Conservation (phyloP, 2,888 invertebrate genomes). For the Caenorhabditis imperialis region DNA sequence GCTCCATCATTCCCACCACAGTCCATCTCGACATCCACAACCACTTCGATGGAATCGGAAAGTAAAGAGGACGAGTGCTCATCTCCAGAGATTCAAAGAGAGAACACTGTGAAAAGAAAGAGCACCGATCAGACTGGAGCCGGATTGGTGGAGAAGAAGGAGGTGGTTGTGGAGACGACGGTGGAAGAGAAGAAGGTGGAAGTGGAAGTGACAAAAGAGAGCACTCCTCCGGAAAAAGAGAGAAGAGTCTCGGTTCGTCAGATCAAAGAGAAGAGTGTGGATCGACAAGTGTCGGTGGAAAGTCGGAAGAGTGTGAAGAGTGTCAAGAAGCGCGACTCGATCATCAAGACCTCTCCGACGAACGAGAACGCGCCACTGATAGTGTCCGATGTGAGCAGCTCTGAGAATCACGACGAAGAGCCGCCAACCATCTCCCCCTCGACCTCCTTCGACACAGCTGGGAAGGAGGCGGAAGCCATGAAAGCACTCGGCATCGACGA, state of each 20-base stretch:
- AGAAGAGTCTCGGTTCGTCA: conserved; percentile 8
- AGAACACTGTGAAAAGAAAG: conserved; percentile 33
- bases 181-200: background rate
- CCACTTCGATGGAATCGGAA: conserved; percentile 44
- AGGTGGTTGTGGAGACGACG: background rate
- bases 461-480: conserved; percentile 21
- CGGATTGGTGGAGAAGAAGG: conserved; percentile 19
- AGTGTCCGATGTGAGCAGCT: conserved; percentile 68
- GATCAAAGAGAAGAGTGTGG: conserved; percentile 28
- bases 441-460: conserved; percentile 30
- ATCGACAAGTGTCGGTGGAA: conserved; percentile 40
- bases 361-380: conserved; percentile 59
- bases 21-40: conserved; percentile 40
- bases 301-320: conserved; percentile 47
- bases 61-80: conserved; percentile 47
- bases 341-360: conserved; percentile 36
- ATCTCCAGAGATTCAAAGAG: conserved; percentile 42
- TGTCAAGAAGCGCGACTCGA: conserved; percentile 35
- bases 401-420: conserved; percentile 63
- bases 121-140: conserved; percentile 34
- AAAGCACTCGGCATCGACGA: conserved; percentile 34
- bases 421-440: conserved; percentile 35
- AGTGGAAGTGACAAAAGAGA: conserved; percentile 13
- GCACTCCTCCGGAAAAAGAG: conserved; percentile 13
- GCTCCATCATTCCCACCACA: conserved; percentile 16